Evolutionary conservation across 2,113 vertebrate genomes (phyloP), one percentile per base, ranked within the genome.

Genomic region (Crotophaga sulcirostris): DNA sequence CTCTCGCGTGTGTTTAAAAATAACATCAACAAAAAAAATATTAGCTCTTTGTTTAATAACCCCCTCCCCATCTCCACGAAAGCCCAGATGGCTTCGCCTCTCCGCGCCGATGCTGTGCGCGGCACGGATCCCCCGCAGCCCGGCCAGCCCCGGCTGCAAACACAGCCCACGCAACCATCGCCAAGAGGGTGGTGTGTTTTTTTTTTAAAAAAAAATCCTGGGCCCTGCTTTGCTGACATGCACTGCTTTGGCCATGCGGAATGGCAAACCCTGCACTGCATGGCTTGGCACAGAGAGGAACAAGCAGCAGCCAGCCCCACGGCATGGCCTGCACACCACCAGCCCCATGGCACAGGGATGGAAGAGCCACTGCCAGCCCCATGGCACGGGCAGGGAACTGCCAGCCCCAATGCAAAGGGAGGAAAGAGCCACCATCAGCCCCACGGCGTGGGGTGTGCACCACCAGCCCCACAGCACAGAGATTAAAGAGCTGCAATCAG

Each of bases 61-160:
- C 68, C 94, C 73, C 87, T 63, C 87, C 69, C 64, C 47, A 4
- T 52, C 69, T 20, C 44, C 16, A 3, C 7, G 3, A 70, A 81
- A 87, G 77, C 90, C 96, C 95, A 96, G 95, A 94, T 95, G 96
- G 96, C 90, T 94, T 91, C 18, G 4, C 74, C 87, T 87, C 40
- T 14, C 75, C 1, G 10, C 1, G 11, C 38, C 18, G 81, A 54
- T 1, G 34, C 91, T 4, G 15, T 40, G 45, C 5, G 3, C 25
- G 3, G 44, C 70, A 51, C 38, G 0, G 66, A 70, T 70, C 79
- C 89, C 89, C 80, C 34, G 8, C 94, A 80, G 85, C 82, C 59
- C 1, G 4, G 75, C 69, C 76, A 6, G 52, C 64, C 47, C 89
- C 3, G 10, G 63, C 34, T 42, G 72, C 66, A 44, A 83, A 33